Conservation (phyloP, 2,113 vertebrate genomes). For the Xenopus laevis region DNA sequence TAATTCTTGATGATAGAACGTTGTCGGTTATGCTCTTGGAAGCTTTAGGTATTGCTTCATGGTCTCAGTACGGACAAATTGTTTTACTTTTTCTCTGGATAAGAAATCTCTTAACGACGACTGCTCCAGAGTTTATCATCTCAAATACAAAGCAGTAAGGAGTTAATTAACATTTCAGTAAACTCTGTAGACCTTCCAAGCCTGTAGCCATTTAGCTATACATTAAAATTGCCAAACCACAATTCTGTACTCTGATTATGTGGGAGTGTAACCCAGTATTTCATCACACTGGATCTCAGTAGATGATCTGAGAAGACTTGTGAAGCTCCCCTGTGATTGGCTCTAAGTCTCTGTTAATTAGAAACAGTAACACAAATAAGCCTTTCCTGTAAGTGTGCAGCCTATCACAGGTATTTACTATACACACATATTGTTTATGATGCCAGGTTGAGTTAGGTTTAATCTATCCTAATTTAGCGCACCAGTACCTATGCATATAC, state of each 20-base stretch:
- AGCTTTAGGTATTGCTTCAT: slow-evolving; percentile 26
- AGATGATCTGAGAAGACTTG: no score
- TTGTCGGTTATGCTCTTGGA: slow-evolving; percentile 29
- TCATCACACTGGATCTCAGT: no score
- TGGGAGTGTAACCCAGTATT: background rate
- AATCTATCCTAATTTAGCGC: no score
- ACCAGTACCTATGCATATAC: no score
- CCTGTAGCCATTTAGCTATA: slow-evolving; percentile 15
- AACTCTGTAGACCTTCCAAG: background rate
- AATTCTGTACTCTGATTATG: background rate
- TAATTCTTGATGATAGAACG: slow-evolving; percentile 36
- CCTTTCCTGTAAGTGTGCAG: no score
- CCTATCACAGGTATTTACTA: no score
- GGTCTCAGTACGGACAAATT: slow-evolving; percentile 27
- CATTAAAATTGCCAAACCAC: slow-evolving; percentile 26
- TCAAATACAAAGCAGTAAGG: slow-evolving; percentile 3
- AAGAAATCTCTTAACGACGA: slow-evolving; percentile 22
- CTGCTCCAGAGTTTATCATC: slow-evolving; percentile 27
- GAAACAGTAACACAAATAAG: no score
- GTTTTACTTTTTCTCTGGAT: slow-evolving; percentile 16
- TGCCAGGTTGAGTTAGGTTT: no score
- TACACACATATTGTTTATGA: no score
- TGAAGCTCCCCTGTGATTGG: no score
- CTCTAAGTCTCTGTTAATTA: no score
- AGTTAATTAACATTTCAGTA: background rate